A percentile compares a stretch with the other conserved stretches of the same genome.
phyloP scores from a whole-genome alignment of 2,797 vertebrate genomes.

The Danio jaintianensis region DNA sequence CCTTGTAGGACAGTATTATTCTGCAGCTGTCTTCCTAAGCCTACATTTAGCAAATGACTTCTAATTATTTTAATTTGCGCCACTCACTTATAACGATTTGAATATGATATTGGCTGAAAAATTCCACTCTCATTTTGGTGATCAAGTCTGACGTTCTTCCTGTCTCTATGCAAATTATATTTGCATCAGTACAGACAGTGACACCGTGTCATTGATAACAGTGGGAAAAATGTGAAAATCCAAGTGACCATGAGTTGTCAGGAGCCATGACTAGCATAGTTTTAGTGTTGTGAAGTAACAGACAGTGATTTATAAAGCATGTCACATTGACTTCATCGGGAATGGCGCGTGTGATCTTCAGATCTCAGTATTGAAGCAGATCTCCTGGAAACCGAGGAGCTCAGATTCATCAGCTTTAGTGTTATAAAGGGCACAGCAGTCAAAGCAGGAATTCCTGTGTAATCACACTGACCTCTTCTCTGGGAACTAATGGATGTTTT shows the following conservation, averaged over 20 bases:
- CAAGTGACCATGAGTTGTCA: neutral
- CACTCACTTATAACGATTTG: neutral
- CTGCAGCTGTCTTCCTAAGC: neutral
- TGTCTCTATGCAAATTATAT: slow-evolving; percentile 6
- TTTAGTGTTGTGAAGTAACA: neutral
- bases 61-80: neutral
- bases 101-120: neutral
- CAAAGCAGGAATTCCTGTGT: slow-evolving; percentile 15
- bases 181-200: neutral
- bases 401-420: slow-evolving; percentile 3
- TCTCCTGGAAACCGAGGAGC: slow-evolving; percentile 20
- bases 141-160: neutral
- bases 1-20: neutral
- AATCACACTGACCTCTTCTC: slow-evolving; percentile 31
- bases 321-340: neutral
- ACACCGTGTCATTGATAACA: neutral
- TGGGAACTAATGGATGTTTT: slow-evolving; percentile 10
- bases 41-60: neutral
- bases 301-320: slow-evolving; percentile 16
- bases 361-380: slow-evolving; percentile 21
- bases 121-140: neutral
- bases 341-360: neutral
- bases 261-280: slow-evolving; percentile 7
- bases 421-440: slow-evolving; percentile 41
- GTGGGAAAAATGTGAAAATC: neutral